Evolutionary conservation across 2,888 invertebrate species (phyloP).

Genomic region (Drosophila dives): DNA sequence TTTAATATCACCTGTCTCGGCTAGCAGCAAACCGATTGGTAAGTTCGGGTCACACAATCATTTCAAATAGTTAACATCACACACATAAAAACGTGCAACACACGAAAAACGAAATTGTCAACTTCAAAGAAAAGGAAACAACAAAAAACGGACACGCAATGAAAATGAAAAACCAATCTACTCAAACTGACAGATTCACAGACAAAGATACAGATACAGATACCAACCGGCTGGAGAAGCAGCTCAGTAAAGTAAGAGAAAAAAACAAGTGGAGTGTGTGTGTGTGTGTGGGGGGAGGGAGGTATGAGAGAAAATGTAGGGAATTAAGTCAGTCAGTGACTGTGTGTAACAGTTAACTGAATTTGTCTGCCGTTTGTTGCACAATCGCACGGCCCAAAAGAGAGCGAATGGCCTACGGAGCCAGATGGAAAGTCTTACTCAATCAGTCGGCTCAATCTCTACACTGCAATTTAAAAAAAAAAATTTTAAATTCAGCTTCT

Average conservation of each 20-base stretch:
- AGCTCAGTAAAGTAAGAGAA: conserved; percentile 9
- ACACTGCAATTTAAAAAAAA: conserved; percentile 35
- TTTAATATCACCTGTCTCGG: conserved; percentile 36
- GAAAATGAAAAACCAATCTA: conserved; percentile 52
- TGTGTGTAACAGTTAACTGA: conserved; percentile 79
- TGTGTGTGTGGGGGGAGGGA: not conserved
- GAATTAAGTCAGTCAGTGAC: conserved; percentile 78
- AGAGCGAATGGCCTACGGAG: conserved; percentile 27
- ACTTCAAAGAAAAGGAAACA: conserved; percentile 31
- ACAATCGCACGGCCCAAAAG: conserved; percentile 57
- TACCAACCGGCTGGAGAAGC: not conserved
- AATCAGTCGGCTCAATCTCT: conserved; percentile 52
- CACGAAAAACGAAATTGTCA: conserved; percentile 31
- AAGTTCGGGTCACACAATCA: conserved; percentile 39
- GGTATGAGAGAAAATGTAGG: conserved; percentile 63
- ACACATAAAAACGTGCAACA: conserved; percentile 11
- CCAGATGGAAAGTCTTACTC: conserved; percentile 58
- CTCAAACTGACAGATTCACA: conserved; percentile 19
- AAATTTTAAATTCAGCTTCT: conserved; percentile 64
- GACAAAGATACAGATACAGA: conserved; percentile 13
- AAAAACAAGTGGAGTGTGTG: not conserved
- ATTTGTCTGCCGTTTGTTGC: conserved; percentile 67
- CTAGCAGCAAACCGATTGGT: conserved; percentile 14
- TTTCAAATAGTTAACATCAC: conserved; percentile 28
- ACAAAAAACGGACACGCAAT: conserved; percentile 22